These are phyloP conservation scores for Celastrina argiolus DNA, from an alignment of 2,888 invertebrate species.

Conservation along the genomic window DNA sequence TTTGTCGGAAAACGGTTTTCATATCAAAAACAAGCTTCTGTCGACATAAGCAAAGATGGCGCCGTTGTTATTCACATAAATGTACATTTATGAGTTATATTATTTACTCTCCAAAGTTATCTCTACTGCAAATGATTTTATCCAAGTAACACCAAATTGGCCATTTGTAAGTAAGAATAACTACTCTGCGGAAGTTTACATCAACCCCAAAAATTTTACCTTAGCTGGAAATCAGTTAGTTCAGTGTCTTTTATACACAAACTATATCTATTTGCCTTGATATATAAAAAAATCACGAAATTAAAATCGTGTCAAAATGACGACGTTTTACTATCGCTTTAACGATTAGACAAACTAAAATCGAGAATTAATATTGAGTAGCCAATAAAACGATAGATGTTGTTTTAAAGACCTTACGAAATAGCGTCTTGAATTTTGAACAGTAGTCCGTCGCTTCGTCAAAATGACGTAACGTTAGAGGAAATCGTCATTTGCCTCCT, in stretches of 20 bases:
- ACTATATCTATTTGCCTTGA: no score
- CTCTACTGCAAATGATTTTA: background rate
- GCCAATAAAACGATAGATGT: background rate
- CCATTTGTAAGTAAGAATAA: background rate
- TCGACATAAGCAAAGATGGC: slow-evolving; percentile 58
- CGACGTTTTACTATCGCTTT: background rate
- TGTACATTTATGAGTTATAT: slow-evolving; percentile 61
- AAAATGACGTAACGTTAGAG: slow-evolving; percentile 64
- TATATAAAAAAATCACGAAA: background rate
- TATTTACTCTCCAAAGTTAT: slow-evolving; percentile 38
- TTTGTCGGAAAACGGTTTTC: slow-evolving; percentile 67
- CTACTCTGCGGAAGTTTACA: no score
- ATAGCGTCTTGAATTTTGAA: slow-evolving; percentile 39
- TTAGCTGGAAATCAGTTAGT: no score
- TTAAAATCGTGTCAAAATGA: background rate
- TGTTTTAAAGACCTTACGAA: background rate
- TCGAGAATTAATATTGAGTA: background rate
- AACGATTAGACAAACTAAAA: background rate
- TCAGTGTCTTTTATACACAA: no score
- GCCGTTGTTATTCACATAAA: slow-evolving; percentile 55
- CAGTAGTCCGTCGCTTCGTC: slow-evolving; percentile 49
- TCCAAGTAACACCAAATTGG: no score
- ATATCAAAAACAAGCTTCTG: slow-evolving; percentile 65
- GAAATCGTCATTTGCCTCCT: slow-evolving; percentile 63
- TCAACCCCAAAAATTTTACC: no score